Evolutionary conservation across 2,888 invertebrate species (phyloP), one percentile per base, ranked within the genome.

Genomic region (Chouioia cunea): DNA sequence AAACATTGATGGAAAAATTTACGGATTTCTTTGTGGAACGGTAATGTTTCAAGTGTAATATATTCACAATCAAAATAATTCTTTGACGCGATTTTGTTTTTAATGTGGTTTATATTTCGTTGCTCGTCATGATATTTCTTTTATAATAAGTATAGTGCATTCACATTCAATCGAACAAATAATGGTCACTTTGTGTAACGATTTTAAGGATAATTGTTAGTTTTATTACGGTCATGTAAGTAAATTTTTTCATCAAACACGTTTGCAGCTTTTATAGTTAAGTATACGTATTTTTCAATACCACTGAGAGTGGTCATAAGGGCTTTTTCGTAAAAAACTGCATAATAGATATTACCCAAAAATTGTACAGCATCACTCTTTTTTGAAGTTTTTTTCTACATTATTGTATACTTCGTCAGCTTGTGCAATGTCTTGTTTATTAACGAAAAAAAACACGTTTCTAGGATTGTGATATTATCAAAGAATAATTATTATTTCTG

Each of bases 401-500:
- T 62, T 27, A 64, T 64, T 53, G 23, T 66, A 57, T 63, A 65
- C 44, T 44, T 65, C 43, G 43, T 65, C 43, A 65, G 65, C 50
- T 72, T 53, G 68, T 69, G 68, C 59, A 72, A 72, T 68, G 67
- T 60, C 47, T 54, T 23, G 8, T 12, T 52, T n/a, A 27, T 53
- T 57, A 43, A 27, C 56, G 20, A 16, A 63, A 8, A n/a, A 36
- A 36, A 36, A 36, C 36, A 36, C 36, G 36, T 36, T 36, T 47
- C 50, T 63, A 69, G 27, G 4, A 63, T 50, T 69, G 57, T 57
- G 69, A 69, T 69, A 69, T 20, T 63, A 63, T 63, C 46, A 50
- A 52, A 57, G 63, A 52, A 52, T 43, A n/a, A 50, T 56, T 65
- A n/a, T 6, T n/a, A 47, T 59, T 47, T 56, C 36, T 59, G 36